phyloP scores from a whole-genome alignment of 1,140 invertebrate species.

The Chlorops oryzae region DNA sequence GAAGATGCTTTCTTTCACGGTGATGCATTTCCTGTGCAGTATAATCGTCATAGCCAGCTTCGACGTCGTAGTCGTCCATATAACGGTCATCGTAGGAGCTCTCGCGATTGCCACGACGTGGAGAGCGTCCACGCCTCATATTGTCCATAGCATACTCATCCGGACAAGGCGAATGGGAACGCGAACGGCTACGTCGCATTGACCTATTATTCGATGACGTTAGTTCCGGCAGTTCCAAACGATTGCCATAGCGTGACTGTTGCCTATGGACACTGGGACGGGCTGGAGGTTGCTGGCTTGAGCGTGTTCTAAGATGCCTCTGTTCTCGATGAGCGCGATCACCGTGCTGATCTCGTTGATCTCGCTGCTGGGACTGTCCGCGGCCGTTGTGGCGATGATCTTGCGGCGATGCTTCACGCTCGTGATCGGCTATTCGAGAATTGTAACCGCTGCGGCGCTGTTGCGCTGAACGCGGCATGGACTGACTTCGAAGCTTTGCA shows the following conservation, averaged over 20 bases:
- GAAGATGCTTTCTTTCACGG: slow-evolving; percentile 19
- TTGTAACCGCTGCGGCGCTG: slow-evolving; percentile 28
- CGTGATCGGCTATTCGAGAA: too few relatives aligned
- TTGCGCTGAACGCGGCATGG: slow-evolving; percentile 40
- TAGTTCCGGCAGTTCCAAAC: slow-evolving; percentile 35
- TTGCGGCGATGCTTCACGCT: slow-evolving; percentile 20
- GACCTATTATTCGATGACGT: too few relatives aligned
- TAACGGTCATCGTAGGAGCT: slow-evolving; percentile 25
- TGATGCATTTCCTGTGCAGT: slow-evolving; percentile 23
- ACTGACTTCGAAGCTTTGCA: slow-evolving; percentile 31
- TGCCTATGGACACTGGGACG: too few relatives aligned
- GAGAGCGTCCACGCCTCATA: slow-evolving; percentile 11
- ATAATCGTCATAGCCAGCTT: slow-evolving; percentile 31
- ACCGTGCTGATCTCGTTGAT: too few relatives aligned
- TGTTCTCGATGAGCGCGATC: too few relatives aligned
- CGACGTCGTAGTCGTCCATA: slow-evolving; percentile 32
- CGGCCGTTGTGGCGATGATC: slow-evolving; percentile 15
- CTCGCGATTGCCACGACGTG: slow-evolving; percentile 12
- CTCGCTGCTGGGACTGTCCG: too few relatives aligned
- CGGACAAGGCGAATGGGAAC: too few relatives aligned
- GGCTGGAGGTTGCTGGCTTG: too few relatives aligned
- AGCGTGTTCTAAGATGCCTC: too few relatives aligned
- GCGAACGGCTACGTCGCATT: background rate
- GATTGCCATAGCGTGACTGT: slow-evolving; percentile 36
- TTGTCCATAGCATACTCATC: background rate